Evolutionary conservation across 2,113 vertebrate genomes (phyloP).

Genomic region (Chaetodon auriga): DNA sequence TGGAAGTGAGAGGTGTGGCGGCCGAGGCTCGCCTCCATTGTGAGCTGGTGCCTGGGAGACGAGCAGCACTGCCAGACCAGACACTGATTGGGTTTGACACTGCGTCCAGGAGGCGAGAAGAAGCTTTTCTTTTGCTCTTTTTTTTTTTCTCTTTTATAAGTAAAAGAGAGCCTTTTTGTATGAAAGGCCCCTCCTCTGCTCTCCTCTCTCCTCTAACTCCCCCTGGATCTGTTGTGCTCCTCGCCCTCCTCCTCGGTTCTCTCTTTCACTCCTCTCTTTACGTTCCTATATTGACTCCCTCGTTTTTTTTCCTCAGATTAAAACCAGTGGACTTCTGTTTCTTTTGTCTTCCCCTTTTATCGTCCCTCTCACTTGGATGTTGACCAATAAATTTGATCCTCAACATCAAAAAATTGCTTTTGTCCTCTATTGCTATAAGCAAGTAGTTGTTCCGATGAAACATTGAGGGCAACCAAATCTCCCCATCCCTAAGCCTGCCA

Average conservation of each 20-base stretch:
- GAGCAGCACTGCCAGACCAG: conserved; percentile 75
- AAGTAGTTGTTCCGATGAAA: conserved; percentile 34
- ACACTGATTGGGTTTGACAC: conserved; percentile 99
- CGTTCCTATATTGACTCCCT: conserved; percentile 62
- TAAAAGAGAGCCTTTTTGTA: conserved; percentile 69
- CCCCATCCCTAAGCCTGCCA: conserved; percentile 44
- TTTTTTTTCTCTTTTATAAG: conserved; percentile 72
- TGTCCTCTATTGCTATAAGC: conserved; percentile 35
- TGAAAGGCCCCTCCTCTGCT: conserved; percentile 71
- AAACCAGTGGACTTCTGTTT: conserved; percentile 62
- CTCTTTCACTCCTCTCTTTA: conserved; percentile 61
- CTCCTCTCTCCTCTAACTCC: conserved; percentile 60
- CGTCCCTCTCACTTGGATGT: conserved; percentile 61
- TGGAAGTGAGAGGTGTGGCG: conserved; percentile 99
- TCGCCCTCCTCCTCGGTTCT: conserved; percentile 49
- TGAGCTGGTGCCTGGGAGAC: conserved; percentile 85
- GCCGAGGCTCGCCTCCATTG: conserved; percentile 89
- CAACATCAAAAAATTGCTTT: conserved; percentile 51
- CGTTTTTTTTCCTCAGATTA: conserved; percentile 62
- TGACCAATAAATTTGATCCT: conserved; percentile 66
- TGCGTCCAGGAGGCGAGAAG: conserved; percentile 90
- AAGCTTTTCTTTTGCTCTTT: conserved; percentile 81
- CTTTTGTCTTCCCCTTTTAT: conserved; percentile 62
- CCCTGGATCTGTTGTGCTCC: conserved; percentile 66
- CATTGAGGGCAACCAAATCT: conserved; percentile 39